Conservation (phyloP, 2,113 vertebrate species). For the Speoplatyrhinus poulsoni region DNA sequence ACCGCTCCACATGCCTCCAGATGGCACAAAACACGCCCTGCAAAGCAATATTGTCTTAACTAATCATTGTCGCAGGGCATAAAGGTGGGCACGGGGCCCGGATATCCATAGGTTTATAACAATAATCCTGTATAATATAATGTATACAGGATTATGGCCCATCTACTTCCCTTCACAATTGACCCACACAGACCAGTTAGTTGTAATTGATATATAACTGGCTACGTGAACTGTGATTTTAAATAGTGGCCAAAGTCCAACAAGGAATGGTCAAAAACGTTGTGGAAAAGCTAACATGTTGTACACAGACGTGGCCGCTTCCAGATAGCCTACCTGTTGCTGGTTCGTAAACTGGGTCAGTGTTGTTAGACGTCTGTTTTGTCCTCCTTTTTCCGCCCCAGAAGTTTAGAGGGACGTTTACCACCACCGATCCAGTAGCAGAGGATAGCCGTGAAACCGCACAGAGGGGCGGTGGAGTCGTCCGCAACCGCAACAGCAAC, state of each 20-base stretch:
- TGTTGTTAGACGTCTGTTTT: slow-evolving; percentile 54
- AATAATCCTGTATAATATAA: too few species aligned
- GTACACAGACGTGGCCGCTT: too few species aligned
- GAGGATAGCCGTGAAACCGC: slow-evolving; percentile 71
- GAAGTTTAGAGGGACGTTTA: slow-evolving; percentile 85
- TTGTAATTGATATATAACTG: too few species aligned
- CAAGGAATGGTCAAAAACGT: neutral
- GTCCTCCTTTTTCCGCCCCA: slow-evolving; percentile 80
- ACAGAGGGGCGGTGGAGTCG: slow-evolving; percentile 20
- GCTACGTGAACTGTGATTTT: too few species aligned
- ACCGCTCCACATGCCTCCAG: slow-evolving; percentile 81
- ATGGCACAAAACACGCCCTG: slow-evolving; percentile 87
- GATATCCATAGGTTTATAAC: too few species aligned
- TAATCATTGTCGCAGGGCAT: too few species aligned
- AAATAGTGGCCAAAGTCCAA: slow-evolving; percentile 47
- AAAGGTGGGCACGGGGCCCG: too few species aligned
- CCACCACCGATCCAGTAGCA: slow-evolving; percentile 68
- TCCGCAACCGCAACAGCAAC: slow-evolving; percentile 15
- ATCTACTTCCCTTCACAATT: too few species aligned
- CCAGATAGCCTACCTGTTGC: slow-evolving; percentile 80
- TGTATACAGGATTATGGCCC: too few species aligned
- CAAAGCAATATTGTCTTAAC: neutral
- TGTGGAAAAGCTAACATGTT: too few species aligned
- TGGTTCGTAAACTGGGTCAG: slow-evolving; percentile 85
- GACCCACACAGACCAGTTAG: too few species aligned